Evolutionary conservation across 2,888 invertebrate species (phyloP), one percentile per base, ranked within the genome.

Genomic region (Lasius fuliginosus): DNA sequence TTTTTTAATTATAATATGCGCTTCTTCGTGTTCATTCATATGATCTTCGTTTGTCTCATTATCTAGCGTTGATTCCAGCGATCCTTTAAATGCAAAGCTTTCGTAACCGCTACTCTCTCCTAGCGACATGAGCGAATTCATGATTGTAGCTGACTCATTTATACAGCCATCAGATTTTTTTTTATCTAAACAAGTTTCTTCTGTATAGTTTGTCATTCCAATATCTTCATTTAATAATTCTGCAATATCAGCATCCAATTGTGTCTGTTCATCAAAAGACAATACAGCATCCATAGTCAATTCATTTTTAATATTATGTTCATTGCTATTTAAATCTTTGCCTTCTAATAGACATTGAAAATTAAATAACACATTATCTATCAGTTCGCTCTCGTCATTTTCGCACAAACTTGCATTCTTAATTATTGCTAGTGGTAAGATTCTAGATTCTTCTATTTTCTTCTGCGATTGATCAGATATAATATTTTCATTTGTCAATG

Each of bases 41-140:
- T 92, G 91, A 87, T 92, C 92, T 84, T 94, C 93, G 58, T 93
- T 94, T 4, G 92, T 90, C 64, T 95, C 95, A 27, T 94, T 92
- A 1, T 94, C 93, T 5, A 94, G 94, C 0, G 95, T 95, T 3
- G 95, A 95, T 49, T 95, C 96, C 0, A 96, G 96, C 0, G 94
- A 94, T 36, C 94, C 94, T 88, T 95, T 95, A 62, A 94, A 93
- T 1, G 95, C 94, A 74, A 97, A 96, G 92, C 97, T 97, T 92
- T 97, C 97, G 92, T 97, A 97, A 8, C 97, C 98, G 92, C 97
- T 97, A 92, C 98, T 98, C 90, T 98, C 97, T 0, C 97, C 97
- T 42, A 97, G 95, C 18, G 97, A 97, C 90, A 96, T 96, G 85
- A 97, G 95, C 91, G 97, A 97, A 92, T 97, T 95, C 90, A 94